Conservation (phyloP, 2,888 invertebrate genomes). For the Nezara viridula region DNA sequence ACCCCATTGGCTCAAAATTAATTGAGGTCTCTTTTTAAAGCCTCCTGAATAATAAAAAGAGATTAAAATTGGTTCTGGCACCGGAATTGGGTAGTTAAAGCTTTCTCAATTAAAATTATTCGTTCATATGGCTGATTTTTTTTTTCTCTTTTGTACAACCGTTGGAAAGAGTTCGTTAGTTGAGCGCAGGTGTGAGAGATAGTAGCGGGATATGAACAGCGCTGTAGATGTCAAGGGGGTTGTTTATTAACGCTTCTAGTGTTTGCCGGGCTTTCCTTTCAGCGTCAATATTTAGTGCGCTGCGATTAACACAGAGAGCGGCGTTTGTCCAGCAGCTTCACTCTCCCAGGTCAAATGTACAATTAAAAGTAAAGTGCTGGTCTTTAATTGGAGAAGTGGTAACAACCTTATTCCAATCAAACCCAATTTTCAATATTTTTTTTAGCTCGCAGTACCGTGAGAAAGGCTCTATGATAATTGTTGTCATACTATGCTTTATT, state of each 20-base stretch:
- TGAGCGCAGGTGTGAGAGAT: background rate
- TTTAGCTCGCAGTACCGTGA: too few species aligned
- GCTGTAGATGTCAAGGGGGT: background rate
- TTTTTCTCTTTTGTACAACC: background rate
- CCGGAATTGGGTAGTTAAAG: background rate
- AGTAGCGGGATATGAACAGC: background rate
- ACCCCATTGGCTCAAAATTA: background rate
- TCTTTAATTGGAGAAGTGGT: too few species aligned
- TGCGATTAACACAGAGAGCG: background rate
- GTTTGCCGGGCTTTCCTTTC: background rate
- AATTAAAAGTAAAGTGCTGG: background rate
- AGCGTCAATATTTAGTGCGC: background rate
- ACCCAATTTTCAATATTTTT: too few species aligned
- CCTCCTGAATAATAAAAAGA: background rate
- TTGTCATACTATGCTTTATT: too few species aligned
- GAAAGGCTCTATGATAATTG: too few species aligned
- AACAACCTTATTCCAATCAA: too few species aligned
- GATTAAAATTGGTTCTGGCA: background rate
- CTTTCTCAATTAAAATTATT: background rate
- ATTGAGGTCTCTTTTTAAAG: background rate
- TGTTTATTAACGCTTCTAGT: conserved; percentile 15
- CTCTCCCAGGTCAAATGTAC: background rate
- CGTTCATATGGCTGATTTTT: background rate
- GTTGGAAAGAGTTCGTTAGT: background rate
- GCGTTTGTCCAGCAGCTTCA: background rate